phyloP scores from a whole-genome alignment of 2,888 invertebrate species.

The Cantharis rustica region DNA sequence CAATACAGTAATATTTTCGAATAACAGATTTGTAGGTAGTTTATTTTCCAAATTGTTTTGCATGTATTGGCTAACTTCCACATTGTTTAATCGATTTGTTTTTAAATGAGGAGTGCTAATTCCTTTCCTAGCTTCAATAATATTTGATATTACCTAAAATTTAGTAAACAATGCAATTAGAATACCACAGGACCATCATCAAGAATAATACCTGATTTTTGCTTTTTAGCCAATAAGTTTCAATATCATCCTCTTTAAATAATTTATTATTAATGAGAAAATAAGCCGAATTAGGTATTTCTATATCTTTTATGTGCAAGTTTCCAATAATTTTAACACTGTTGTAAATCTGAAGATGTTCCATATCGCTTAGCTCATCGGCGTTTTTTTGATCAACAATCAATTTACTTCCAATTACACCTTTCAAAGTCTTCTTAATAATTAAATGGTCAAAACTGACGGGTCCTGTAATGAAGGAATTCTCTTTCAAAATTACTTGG shows the following conservation, averaged over 20 bases:
- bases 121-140: constrained; percentile 42
- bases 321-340: constrained; percentile 49
- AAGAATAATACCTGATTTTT: constrained; percentile 43
- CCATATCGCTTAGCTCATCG: constrained; percentile 43
- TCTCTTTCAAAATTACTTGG: constrained; percentile 36
- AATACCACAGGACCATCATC: not conserved
- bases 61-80: constrained; percentile 44
- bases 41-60: constrained; percentile 40
- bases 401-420: constrained; percentile 31
- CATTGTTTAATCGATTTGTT: constrained; percentile 44
- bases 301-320: constrained; percentile 43
- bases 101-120: constrained; percentile 45
- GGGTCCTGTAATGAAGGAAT: constrained; percentile 39
- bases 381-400: constrained; percentile 37
- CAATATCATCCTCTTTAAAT: constrained; percentile 35
- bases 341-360: constrained; percentile 48
- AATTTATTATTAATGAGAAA: constrained; percentile 40
- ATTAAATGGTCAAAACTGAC: constrained; percentile 42
- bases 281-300: constrained; percentile 34
- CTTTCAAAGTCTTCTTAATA: constrained; percentile 26
- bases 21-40: constrained; percentile 40
- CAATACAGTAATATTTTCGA: constrained; percentile 46
- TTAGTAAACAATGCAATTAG: not conserved
- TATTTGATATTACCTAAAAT: constrained; percentile 44
- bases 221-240: constrained; percentile 50